A percentile compares a stretch with the other conserved stretches of the same genome.
phyloP scores from a whole-genome alignment of 2,797 vertebrate genomes.

The Pyrocephalus nanus region DNA sequence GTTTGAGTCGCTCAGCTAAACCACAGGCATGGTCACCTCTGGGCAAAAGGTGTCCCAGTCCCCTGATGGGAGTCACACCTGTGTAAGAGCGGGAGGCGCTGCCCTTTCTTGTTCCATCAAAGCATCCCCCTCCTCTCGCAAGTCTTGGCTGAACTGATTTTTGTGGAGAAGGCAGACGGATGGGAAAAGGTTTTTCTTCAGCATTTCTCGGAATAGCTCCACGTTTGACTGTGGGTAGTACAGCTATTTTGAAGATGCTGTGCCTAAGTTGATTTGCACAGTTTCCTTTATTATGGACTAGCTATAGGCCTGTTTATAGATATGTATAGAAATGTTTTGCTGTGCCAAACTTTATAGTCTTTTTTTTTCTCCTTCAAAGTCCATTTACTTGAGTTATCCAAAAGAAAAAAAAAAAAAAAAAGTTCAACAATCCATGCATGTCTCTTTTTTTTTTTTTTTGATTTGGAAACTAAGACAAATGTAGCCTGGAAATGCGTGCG shows the following conservation, averaged over 20 bases:
- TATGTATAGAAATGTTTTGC: constrained; percentile 19
- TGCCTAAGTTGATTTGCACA: constrained; percentile 40
- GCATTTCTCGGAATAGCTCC: background rate
- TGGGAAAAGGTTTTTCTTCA: background rate
- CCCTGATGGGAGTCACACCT: background rate
- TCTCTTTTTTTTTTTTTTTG: background rate
- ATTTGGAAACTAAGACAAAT: background rate
- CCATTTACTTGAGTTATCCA: constrained; percentile 60
- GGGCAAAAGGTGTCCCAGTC: background rate
- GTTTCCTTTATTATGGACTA: constrained; percentile 56
- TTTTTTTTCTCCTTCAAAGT: constrained; percentile 42
- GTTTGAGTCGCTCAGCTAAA: background rate
- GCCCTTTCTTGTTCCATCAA: background rate
- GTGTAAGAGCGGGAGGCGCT: fast-evolving
- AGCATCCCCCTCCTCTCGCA: background rate
- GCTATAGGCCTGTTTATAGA: constrained; percentile 50
- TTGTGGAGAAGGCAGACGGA: constrained; percentile 14
- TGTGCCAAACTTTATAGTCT: constrained; percentile 38
- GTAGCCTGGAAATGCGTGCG: background rate
- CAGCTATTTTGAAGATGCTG: constrained; percentile 49
- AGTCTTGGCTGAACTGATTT: constrained; percentile 21
- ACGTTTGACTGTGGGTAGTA: background rate
- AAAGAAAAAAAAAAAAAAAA: background rate
- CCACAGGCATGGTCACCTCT: background rate
- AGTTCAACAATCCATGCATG: background rate